These are phyloP conservation scores for Hiodon alosoides DNA, from an alignment of 2,113 vertebrate genomes.

Conservation along the genomic window DNA sequence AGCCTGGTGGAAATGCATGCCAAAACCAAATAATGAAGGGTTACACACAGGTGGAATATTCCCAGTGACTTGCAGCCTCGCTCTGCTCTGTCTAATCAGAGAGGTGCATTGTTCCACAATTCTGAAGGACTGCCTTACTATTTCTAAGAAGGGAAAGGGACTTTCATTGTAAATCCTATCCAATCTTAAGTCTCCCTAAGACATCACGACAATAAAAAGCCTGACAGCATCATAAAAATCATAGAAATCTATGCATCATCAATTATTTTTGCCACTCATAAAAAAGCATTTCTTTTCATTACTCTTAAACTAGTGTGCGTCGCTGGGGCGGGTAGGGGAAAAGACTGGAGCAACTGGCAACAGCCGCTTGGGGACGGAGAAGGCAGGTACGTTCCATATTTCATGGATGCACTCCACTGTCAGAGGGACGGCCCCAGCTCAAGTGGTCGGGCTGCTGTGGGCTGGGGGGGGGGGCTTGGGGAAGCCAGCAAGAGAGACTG, in stretches of 20 bases:
- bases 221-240: not conserved
- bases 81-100: not conserved
- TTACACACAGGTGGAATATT: not conserved
- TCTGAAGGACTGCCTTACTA: constrained; percentile 1
- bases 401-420: constrained; percentile 10
- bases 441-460: not conserved
- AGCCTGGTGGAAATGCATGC: not conserved
- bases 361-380: not conserved
- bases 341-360: not conserved
- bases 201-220: not conserved
- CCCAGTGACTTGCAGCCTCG: not conserved
- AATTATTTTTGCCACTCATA: not conserved
- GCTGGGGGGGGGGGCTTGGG: not conserved
- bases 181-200: not conserved
- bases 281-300: constrained; percentile 1
- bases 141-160: not conserved
- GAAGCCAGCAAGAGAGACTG: not conserved
- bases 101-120: not conserved
- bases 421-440: not conserved
- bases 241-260: not conserved
- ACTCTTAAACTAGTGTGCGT: not conserved
- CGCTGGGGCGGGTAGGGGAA: not conserved
- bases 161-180: not conserved
- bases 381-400: not conserved
- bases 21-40: not conserved